Percentiles rank a stretch among this genome's conserved stretches.
phyloP scores from a whole-genome alignment of 2,888 invertebrate species.

The Atrina japonica region DNA sequence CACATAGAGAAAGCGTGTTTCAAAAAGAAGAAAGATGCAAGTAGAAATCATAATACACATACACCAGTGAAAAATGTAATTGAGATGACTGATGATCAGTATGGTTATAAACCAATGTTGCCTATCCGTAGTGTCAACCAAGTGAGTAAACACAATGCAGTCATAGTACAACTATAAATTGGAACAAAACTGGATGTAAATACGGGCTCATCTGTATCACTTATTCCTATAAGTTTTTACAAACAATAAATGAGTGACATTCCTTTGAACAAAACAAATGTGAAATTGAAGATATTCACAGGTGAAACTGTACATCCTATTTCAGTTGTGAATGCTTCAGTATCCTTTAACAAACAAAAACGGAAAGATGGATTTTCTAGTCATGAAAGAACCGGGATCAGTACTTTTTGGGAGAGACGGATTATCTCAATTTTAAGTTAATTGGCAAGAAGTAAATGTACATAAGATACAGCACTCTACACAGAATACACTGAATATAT shows the following conservation, averaged over 20 bases:
- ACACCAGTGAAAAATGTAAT: not conserved
- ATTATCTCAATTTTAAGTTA: slow-evolving; percentile 14
- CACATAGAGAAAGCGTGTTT: slow-evolving; percentile 3
- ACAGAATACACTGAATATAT: not conserved
- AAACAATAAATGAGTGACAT: slow-evolving; percentile 5
- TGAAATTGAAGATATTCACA: slow-evolving; percentile 6
- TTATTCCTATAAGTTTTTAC: slow-evolving; percentile 9
- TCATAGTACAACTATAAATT: not conserved
- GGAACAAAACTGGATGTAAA: not conserved
- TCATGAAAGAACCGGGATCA: slow-evolving; percentile 5
- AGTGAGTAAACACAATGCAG: not conserved
- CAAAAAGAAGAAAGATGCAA: slow-evolving; percentile 1
- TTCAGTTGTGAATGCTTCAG: not conserved
- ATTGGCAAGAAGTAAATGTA: slow-evolving; percentile 18
- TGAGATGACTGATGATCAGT: not conserved
- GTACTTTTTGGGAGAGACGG: slow-evolving; percentile 21
- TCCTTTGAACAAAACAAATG: not conserved
- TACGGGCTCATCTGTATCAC: not conserved
- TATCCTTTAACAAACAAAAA: not conserved
- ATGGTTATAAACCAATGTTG: slow-evolving; percentile 11
- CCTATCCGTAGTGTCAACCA: slow-evolving; percentile 7
- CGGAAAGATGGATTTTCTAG: slow-evolving; percentile 6
- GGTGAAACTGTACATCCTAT: slow-evolving; percentile 3
- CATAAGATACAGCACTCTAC: not conserved
- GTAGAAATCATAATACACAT: not conserved